Evolutionary conservation across 2,797 vertebrate species (phyloP).

Genomic region (Halcyon chelicuti): DNA sequence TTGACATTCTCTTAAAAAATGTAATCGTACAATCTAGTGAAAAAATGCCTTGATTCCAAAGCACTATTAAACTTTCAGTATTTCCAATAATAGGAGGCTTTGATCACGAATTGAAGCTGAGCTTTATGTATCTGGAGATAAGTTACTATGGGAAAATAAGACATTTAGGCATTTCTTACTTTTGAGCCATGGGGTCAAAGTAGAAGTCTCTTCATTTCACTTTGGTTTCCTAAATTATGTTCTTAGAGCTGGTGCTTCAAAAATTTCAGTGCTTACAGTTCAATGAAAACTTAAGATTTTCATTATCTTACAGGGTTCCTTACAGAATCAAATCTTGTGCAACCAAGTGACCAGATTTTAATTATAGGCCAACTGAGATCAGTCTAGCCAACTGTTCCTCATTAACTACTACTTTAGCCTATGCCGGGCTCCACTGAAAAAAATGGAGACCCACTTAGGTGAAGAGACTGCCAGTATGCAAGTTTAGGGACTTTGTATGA

Average conservation of each 20-base stretch:
- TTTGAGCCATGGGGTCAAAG: neutral
- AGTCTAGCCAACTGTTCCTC: neutral
- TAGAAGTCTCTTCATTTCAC: neutral
- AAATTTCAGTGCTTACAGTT: neutral
- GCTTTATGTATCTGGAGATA: neutral
- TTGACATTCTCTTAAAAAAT: neutral
- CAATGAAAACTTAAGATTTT: neutral
- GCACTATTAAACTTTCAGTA: neutral
- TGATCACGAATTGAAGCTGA: neutral
- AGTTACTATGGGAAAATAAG: neutral
- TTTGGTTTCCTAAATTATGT: accelerated
- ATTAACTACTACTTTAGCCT: neutral
- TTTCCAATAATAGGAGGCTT: neutral
- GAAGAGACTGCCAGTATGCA: neutral
- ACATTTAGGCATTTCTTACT: neutral
- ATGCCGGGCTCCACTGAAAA: neutral
- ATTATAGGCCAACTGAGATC: neutral
- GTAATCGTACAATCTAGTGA: neutral
- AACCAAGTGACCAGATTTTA: neutral
- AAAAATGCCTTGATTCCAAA: neutral
- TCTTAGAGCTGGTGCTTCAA: neutral
- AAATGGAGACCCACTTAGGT: neutral
- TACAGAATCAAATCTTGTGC: neutral
- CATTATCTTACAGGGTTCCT: neutral
- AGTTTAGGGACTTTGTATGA: neutral